A percentile compares a stretch with the other conserved stretches of the same genome.
phyloP scores from a whole-genome alignment of 2,888 invertebrate species.

The Cremastinae sp. region DNA sequence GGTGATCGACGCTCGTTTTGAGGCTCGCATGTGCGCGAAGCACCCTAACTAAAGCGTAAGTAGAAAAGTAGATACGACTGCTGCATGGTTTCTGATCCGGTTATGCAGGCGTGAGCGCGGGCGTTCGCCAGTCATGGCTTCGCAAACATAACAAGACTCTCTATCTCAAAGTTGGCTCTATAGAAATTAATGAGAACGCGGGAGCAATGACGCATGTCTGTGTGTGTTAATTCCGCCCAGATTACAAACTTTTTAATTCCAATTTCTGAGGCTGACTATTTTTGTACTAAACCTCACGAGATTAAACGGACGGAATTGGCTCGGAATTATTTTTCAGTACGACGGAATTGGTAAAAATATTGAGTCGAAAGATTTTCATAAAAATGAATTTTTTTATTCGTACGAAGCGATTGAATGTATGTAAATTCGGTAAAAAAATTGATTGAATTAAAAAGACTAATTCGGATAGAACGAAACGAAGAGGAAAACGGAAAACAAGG shows the following conservation, averaged over 20 bases:
- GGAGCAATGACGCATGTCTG: neutral
- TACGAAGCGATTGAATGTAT: no score
- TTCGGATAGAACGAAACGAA: no score
- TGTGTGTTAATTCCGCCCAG: neutral
- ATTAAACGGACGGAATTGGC: no score
- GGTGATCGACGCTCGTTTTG: neutral
- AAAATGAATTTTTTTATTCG: no score
- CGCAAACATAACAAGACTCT: constrained; percentile 37
- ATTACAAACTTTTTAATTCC: no score
- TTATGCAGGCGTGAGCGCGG: constrained; percentile 70
- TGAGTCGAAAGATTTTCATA: no score
- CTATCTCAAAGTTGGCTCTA: neutral
- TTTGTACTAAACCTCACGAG: no score
- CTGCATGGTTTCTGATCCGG: constrained; percentile 80
- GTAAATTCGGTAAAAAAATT: no score
- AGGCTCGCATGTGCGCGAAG: constrained; percentile 73
- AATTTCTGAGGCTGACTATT: no score
- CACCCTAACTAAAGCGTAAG: constrained; percentile 77
- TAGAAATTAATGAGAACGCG: constrained; percentile 17
- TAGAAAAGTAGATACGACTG: constrained; percentile 79
- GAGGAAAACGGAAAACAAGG: neutral
- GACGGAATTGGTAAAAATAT: no score
- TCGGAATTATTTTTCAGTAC: no score
- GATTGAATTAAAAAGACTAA: no score
- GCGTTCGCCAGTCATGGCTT: constrained; percentile 72